These are phyloP conservation scores for Anas flavirostris DNA, from an alignment of 2,797 vertebrate species.

Conservation along the genomic window DNA sequence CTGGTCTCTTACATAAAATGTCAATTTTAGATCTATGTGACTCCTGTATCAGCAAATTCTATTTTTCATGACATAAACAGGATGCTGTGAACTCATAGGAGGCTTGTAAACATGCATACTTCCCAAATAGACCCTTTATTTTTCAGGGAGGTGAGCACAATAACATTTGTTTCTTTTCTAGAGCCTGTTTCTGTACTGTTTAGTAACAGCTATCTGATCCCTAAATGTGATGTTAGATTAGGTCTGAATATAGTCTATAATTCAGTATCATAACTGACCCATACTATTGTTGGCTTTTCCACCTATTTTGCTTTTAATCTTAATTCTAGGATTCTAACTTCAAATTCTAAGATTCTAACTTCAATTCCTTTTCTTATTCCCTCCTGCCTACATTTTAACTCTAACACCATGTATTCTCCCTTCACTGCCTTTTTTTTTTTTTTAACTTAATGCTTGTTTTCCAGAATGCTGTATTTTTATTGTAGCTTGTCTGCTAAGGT, in stretches of 20 bases:
- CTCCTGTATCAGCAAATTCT: not conserved
- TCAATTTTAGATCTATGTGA: not conserved
- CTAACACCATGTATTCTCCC: not conserved
- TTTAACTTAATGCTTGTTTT: not conserved
- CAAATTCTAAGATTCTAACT: no score
- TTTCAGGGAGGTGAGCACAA: not conserved
- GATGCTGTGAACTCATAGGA: not conserved
- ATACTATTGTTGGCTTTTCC: not conserved
- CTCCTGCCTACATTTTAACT: not conserved
- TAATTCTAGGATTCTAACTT: not conserved
- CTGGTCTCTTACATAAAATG: not conserved
- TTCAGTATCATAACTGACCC: not conserved
- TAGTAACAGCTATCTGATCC: not conserved
- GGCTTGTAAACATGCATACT: not conserved
- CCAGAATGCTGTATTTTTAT: not conserved
- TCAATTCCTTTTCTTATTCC: not conserved
- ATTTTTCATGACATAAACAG: not conserved
- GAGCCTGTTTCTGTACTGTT: not conserved
- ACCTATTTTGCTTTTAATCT: not conserved
- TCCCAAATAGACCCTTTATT: not conserved
- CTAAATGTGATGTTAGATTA: no score
- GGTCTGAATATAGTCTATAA: no score
- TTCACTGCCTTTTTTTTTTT: not conserved
- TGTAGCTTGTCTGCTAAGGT: not conserved
- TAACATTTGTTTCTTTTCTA: no score